These are phyloP conservation scores for Sebastes trivittatus DNA, from an alignment of 2,797 vertebrate species.

Conservation along the genomic window DNA sequence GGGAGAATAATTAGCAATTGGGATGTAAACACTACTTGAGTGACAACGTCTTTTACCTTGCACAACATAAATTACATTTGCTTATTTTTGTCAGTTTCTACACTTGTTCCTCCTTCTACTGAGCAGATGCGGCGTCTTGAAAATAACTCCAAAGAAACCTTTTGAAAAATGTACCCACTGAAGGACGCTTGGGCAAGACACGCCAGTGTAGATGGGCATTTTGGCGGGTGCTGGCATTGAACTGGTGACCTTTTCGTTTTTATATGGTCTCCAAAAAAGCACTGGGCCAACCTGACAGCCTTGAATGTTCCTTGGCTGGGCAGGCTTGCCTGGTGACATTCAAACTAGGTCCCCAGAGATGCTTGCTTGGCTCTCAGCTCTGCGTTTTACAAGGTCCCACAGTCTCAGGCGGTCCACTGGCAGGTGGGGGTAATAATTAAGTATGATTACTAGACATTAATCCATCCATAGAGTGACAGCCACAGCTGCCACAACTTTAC, in stretches of 20 bases:
- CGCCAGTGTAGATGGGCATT: not conserved
- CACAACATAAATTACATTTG: not conserved
- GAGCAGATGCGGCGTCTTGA: constrained; percentile 19
- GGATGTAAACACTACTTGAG: not conserved
- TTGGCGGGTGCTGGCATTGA: constrained; percentile 48
- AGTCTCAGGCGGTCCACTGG: constrained; percentile 56
- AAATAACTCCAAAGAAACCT: not conserved
- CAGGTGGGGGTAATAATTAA: constrained; percentile 79
- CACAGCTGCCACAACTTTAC: constrained; percentile 64
- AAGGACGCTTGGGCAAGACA: constrained; percentile 26
- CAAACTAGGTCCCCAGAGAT: constrained; percentile 61
- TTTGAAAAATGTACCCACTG: not conserved
- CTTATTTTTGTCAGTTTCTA: not conserved
- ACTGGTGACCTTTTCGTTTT: constrained; percentile 65
- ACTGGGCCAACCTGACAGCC: constrained; percentile 59
- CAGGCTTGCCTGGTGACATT: constrained; percentile 67
- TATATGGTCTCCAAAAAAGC: constrained; percentile 45
- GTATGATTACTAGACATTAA: constrained; percentile 76
- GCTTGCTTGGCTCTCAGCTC: constrained; percentile 56
- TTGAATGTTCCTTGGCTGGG: constrained; percentile 61
- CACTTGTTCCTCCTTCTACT: not conserved
- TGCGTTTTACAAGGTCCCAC: constrained; percentile 65
- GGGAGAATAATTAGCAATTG: not conserved
- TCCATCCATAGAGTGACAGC: constrained; percentile 68
- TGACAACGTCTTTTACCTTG: not conserved